These are phyloP conservation scores for Laticauda laticaudata DNA, from an alignment of 2,113 vertebrate genomes.

Conservation along the genomic window DNA sequence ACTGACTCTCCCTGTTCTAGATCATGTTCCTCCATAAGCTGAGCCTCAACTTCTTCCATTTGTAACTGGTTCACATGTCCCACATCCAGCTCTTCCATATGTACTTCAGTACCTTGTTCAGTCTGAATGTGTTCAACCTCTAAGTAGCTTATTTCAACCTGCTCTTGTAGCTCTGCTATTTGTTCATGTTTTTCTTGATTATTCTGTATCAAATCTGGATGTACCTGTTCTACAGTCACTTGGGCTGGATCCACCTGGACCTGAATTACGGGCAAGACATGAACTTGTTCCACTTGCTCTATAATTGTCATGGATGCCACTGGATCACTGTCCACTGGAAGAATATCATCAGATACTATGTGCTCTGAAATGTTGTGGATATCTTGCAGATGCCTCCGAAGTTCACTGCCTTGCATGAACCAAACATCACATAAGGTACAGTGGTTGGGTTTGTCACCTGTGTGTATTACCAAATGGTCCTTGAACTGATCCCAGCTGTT, in stretches of 20 bases:
- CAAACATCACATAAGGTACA: slow-evolving; percentile 95
- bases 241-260: slow-evolving; percentile 85
- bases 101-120: slow-evolving; percentile 80
- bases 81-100: slow-evolving; percentile 76
- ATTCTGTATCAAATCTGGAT: slow-evolving; percentile 81
- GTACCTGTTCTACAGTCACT: slow-evolving; percentile 79
- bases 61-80: slow-evolving; percentile 78
- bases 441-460: slow-evolving; percentile 95
- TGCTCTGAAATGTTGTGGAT: slow-evolving; percentile 79
- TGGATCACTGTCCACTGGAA: slow-evolving; percentile 74
- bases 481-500: slow-evolving; percentile 99
- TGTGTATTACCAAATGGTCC: slow-evolving; percentile 95
- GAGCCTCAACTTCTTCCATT: slow-evolving; percentile 78
- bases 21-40: slow-evolving; percentile 70
- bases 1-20: slow-evolving; percentile 69
- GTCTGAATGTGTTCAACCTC: slow-evolving; percentile 82
- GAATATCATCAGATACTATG: slow-evolving; percentile 75
- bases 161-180: slow-evolving; percentile 73
- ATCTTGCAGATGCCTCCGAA: slow-evolving; percentile 83
- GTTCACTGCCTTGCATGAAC: slow-evolving; percentile 92
- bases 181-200: slow-evolving; percentile 73
- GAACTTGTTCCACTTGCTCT: slow-evolving; percentile 86
- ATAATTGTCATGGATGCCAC: slow-evolving; percentile 79
- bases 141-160: slow-evolving; percentile 80
- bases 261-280: slow-evolving; percentile 85